phyloP scores from a whole-genome alignment of 1,140 invertebrate species.

The Heterodera carotae region DNA sequence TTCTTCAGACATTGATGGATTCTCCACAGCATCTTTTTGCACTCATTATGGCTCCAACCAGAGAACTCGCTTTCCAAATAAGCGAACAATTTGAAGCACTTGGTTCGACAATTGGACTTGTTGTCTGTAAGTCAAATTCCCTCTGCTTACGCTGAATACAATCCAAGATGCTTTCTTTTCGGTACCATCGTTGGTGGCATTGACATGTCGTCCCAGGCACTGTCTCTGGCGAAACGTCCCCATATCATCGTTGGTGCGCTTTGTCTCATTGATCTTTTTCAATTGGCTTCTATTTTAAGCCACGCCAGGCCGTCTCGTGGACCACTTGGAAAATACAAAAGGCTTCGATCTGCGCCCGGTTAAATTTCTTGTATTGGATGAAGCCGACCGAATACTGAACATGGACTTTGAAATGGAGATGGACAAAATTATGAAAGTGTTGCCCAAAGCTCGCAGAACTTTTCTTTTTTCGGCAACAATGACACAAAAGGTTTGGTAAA shows the following conservation, averaged over 20 bases:
- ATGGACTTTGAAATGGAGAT: slow-evolving; percentile 73
- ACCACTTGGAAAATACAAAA: slow-evolving; percentile 53
- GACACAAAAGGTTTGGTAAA: slow-evolving; percentile 46
- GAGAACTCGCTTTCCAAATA: slow-evolving; percentile 64
- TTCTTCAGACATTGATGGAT: slow-evolving; percentile 59
- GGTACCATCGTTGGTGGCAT: slow-evolving; percentile 86
- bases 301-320: slow-evolving; percentile 85
- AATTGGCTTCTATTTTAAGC: slow-evolving; percentile 65
- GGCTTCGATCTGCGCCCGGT: slow-evolving; percentile 47
- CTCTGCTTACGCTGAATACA: too few species aligned
- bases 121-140: slow-evolving; percentile 39
- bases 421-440: slow-evolving; percentile 81
- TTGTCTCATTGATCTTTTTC: not conserved
- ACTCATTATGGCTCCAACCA: slow-evolving; percentile 58
- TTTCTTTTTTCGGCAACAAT: slow-evolving; percentile 91
- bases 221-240: slow-evolving; percentile 78
- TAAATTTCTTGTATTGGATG: slow-evolving; percentile 61
- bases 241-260: slow-evolving; percentile 74
- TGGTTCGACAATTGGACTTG: slow-evolving; percentile 55
- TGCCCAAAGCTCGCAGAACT: slow-evolving; percentile 85
- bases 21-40: slow-evolving; percentile 54
- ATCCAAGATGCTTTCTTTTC: slow-evolving; percentile 34
- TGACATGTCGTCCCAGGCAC: slow-evolving; percentile 90
- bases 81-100: slow-evolving; percentile 62
- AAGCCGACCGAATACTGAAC: slow-evolving; percentile 63